These are phyloP conservation scores for Ctena decussata DNA, from an alignment of 2,888 invertebrate genomes.

Conservation along the genomic window DNA sequence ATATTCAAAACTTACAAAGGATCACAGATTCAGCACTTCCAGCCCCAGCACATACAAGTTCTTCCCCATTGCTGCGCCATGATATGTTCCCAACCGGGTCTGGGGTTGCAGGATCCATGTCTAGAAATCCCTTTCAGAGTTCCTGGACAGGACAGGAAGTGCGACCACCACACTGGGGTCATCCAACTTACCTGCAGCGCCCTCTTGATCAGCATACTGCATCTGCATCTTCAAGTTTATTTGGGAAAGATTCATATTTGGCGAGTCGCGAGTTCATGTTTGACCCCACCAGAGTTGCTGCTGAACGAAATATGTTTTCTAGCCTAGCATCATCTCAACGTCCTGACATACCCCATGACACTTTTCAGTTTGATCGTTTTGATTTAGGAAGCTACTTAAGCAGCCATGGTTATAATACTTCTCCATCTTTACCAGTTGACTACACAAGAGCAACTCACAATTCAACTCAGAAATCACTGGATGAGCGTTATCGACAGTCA, in stretches of 20 bases:
- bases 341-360: conserved; percentile 77
- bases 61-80: conserved; percentile 76
- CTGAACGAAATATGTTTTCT: conserved; percentile 81
- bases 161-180: conserved; percentile 79
- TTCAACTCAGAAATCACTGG: conserved; percentile 82
- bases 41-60: conserved; percentile 65
- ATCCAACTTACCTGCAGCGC: conserved; percentile 78
- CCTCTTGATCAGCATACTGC: conserved; percentile 75
- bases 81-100: conserved; percentile 77
- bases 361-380: conserved; percentile 79
- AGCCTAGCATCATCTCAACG: conserved; percentile 77
- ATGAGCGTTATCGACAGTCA: conserved; percentile 84
- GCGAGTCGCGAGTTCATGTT: conserved; percentile 82
- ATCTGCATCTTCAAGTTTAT: conserved; percentile 75
- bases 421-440: conserved; percentile 77
- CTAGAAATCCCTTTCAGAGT: conserved; percentile 81
- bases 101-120: conserved; percentile 77
- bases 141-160: conserved; percentile 82
- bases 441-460: conserved; percentile 77
- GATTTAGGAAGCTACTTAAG: conserved; percentile 82
- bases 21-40: conserved; percentile 77
- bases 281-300: conserved; percentile 76
- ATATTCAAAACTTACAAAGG: conserved; percentile 76
- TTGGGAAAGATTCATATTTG: conserved; percentile 81
- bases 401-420: conserved; percentile 76